These are phyloP conservation scores for Atractosteus spatula DNA, from an alignment of 2,113 vertebrate species.

Conservation along the genomic window DNA sequence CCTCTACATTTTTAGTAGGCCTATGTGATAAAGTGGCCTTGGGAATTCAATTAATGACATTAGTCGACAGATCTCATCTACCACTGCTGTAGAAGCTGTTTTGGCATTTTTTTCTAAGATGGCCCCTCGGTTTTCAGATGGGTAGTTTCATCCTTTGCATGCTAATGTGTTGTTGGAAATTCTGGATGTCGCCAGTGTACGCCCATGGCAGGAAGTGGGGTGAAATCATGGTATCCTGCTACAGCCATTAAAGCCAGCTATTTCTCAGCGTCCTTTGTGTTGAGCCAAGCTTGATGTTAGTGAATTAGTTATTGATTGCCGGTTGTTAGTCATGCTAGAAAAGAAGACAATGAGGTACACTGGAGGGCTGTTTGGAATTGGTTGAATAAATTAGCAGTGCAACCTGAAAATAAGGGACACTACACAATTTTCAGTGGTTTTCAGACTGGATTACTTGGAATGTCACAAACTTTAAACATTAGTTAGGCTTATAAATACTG, in stretches of 20 bases:
- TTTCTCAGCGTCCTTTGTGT: neutral
- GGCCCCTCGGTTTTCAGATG: slow-evolving; percentile 7
- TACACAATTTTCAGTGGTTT: no score
- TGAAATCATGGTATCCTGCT: neutral
- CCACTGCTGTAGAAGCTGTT: neutral
- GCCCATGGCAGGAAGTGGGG: slow-evolving; percentile 7
- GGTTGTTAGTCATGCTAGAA: slow-evolving; percentile 1
- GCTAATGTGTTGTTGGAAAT: slow-evolving; percentile 3
- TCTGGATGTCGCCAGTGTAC: slow-evolving; percentile 1
- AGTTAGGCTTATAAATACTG: no score
- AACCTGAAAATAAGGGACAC: neutral
- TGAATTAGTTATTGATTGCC: slow-evolving; percentile 4
- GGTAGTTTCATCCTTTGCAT: neutral
- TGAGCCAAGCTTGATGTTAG: neutral
- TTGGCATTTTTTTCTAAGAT: neutral
- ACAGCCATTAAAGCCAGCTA: neutral
- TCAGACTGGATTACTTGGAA: no score
- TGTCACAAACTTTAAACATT: no score
- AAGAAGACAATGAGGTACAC: neutral
- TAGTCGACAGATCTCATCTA: slow-evolving; percentile 13
- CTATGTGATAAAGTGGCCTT: slow-evolving; percentile 8
- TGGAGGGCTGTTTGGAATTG: neutral
- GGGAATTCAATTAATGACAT: neutral
- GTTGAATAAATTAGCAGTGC: neutral
- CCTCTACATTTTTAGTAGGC: no score